A percentile compares a stretch with the other conserved stretches of the same genome.
Conservation (phyloP, 2,888 invertebrate species). For the Copidosoma aretas region DNA sequence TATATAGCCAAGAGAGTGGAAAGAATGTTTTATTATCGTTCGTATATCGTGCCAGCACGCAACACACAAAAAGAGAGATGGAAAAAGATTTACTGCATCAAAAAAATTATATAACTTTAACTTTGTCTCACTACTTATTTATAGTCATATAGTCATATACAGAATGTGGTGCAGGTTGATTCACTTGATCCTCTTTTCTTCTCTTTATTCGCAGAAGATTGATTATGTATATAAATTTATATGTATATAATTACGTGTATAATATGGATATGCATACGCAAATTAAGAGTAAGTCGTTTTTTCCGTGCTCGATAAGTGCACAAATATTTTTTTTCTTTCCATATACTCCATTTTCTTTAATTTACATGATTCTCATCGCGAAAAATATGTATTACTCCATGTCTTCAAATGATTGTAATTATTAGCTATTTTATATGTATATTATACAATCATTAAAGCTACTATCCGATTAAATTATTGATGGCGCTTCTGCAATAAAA, state of each 20-base stretch:
- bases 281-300: too few relatives aligned
- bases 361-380: too few relatives aligned
- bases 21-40: constrained; percentile 19
- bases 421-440: too few relatives aligned
- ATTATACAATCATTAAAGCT: too few relatives aligned
- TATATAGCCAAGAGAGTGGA: constrained; percentile 33
- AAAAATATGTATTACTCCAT: too few relatives aligned
- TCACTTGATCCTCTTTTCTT: neutral
- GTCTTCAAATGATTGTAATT: too few relatives aligned
- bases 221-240: constrained; percentile 25
- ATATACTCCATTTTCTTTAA: too few relatives aligned
- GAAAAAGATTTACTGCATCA: constrained; percentile 27
- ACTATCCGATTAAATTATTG: too few relatives aligned
- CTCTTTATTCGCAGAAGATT: constrained; percentile 11
- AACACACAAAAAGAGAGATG: constrained; percentile 22
- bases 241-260: constrained; percentile 22
- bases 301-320: too few relatives aligned
- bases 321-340: too few relatives aligned
- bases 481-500: too few relatives aligned
- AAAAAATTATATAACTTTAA: constrained; percentile 27
- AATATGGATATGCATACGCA: constrained; percentile 5
- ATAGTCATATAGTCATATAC: neutral
- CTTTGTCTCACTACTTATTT: constrained; percentile 16
- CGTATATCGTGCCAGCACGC: constrained; percentile 35
- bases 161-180: too few relatives aligned